Evolutionary conservation across 2,113 vertebrate genomes (phyloP), one percentile per base, ranked within the genome.

Genomic region (Microtus richardsoni): DNA sequence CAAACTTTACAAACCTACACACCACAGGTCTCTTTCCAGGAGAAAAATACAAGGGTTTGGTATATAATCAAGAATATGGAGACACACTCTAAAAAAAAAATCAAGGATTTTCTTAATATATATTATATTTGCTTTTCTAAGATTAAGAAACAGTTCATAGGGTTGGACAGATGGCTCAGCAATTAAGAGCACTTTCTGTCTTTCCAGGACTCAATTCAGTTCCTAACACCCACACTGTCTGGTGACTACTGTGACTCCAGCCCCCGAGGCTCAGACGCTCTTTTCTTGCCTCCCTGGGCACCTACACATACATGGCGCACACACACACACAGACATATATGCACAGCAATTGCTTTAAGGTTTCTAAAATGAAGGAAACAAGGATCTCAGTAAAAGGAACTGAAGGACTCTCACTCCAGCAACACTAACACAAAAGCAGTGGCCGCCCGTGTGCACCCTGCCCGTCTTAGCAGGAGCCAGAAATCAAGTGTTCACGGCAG

Each of bases 121-220:
- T 64, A 91, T 74, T 95, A 74, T 54, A 28, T 96, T 28, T 96
- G 52, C 68, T 88, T 96, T 73, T 88, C 66, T 58, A 78, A 16
- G 33, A 92, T 93, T n/a, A 30, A 79, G 49, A 93, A 87, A 80
- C 14, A 66, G 62, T 54, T 68, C 30, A 33, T 12, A 19, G 60
- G 54, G 54, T 13, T 60, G n/a, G 54, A 62, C n/a, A 83, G 36
- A 82, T 39, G 79, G 79, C 5, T 28, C 16, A 30, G 80, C 58
- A 41, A 60, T 44, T 84, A 44, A 44, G 14, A 41, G 60, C 4
- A 13, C 58, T 62, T 39, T 28, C 24, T 75, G 41, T 5, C 44
- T 24, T 39, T 83, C 36, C 22, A 16, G 54, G 58, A 58, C 19
- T 58, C 58, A 58, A 58, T 41, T 28, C 54, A 39, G 54, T 26